Evolutionary conservation across 2,888 invertebrate genomes (phyloP).

Genomic region (Leptopilina myrica): DNA sequence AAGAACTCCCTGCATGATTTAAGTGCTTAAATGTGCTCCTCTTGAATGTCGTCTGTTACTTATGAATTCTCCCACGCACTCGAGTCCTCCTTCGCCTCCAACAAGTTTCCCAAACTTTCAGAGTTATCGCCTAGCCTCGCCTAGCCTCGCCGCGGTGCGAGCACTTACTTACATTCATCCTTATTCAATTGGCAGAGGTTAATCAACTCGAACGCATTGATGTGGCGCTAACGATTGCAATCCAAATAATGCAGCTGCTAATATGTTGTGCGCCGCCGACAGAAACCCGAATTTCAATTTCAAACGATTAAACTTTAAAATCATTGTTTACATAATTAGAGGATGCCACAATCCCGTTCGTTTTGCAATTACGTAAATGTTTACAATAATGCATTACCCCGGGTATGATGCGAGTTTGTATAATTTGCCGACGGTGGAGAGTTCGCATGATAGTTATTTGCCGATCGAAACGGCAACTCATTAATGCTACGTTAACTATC

Average conservation of each 20-base stretch:
- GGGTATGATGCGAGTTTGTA: not conserved
- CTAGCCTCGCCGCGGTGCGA: not conserved
- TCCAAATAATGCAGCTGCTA: too few relatives aligned
- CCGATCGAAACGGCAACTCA: conserved; percentile 43
- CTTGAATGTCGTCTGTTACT: conserved; percentile 9
- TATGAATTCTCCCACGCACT: conserved; percentile 15
- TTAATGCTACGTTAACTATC: conserved; percentile 46
- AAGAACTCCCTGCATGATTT: not conserved
- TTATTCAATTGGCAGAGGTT: too few relatives aligned
- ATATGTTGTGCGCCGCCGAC: too few relatives aligned
- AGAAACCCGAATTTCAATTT: not conserved
- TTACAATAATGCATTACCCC: conserved; percentile 2
- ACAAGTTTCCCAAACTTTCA: not conserved
- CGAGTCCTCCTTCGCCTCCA: not conserved
- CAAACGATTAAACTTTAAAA: not conserved
- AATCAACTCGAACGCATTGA: too few relatives aligned
- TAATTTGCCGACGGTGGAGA: not conserved
- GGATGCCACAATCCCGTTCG: not conserved
- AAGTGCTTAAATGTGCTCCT: conserved; percentile 13
- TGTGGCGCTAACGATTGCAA: too few relatives aligned
- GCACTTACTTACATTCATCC: too few relatives aligned
- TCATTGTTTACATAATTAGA: conserved; percentile 1
- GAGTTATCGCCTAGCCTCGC: not conserved
- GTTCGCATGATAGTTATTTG: conserved; percentile 10
- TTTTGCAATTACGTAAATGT: not conserved